A percentile compares a stretch with the other conserved stretches of the same genome.
These are phyloP conservation scores for Sigmodon hispidus DNA, from an alignment of 2,113 vertebrate genomes.

Conservation along the genomic window DNA sequence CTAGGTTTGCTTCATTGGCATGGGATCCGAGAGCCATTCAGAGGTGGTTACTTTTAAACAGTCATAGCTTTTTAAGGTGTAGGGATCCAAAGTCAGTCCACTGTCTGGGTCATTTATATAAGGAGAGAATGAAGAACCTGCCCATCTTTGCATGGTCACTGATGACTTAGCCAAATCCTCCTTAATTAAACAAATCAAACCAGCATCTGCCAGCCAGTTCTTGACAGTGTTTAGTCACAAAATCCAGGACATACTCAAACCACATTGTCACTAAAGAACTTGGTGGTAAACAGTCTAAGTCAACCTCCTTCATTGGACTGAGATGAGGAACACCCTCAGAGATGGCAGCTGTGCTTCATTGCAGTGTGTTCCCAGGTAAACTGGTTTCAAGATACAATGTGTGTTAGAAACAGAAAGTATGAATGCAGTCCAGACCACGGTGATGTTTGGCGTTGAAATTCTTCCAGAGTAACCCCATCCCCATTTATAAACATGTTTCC, in stretches of 20 bases:
- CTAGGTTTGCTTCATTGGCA: not conserved
- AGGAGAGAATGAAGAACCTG: not conserved
- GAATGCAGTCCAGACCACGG: fast-evolving
- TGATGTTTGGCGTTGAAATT: not conserved
- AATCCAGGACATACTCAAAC: fast-evolving
- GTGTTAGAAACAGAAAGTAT: no score
- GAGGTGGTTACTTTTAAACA: not conserved
- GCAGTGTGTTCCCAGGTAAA: not conserved
- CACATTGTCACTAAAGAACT: not conserved
- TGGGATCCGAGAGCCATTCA: not conserved
- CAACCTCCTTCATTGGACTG: not conserved
- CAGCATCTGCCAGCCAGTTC: not conserved
- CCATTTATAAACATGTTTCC: not conserved
- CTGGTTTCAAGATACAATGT: not conserved
- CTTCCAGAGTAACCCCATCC: not conserved
- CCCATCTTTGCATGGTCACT: not conserved
- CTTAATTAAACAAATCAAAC: not conserved
- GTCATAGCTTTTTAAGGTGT: not conserved
- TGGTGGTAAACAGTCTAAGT: not conserved
- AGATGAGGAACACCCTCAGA: not conserved
- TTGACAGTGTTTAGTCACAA: not conserved
- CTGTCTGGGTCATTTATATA: not conserved
- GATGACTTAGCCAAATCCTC: not conserved
- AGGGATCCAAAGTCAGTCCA: not conserved
- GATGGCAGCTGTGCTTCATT: not conserved